Conservation (phyloP, 1,140 invertebrate genomes). For the Trigoniulus corallinus region DNA sequence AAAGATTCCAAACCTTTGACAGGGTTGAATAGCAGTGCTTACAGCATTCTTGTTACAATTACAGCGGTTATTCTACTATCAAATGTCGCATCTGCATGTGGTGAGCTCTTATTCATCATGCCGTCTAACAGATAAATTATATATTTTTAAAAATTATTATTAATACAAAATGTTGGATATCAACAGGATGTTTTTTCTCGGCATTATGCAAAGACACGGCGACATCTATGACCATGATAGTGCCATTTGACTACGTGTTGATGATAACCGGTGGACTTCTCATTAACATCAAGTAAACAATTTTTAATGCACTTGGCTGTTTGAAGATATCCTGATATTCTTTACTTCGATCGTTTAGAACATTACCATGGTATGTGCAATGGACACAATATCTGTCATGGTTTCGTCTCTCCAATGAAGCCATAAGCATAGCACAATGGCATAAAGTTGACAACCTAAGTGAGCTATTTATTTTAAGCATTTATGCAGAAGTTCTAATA, state of each 20-base stretch:
- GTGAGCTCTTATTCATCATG: too few relatives aligned
- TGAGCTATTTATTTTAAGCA: too few relatives aligned
- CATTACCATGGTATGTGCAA: conserved; percentile 13
- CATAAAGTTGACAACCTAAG: too few relatives aligned
- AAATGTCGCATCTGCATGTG: neutral
- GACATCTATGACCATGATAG: neutral
- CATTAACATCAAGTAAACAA: neutral
- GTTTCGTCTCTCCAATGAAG: neutral
- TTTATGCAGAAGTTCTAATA: too few relatives aligned
- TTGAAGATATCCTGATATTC: neutral
- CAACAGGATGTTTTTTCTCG: neutral
- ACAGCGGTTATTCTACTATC: neutral
- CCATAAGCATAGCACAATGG: neutral
- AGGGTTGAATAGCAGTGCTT: neutral
- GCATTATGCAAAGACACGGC: neutral
- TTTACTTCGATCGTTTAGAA: conserved; percentile 28
- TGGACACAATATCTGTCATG: neutral
- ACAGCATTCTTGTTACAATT: neutral
- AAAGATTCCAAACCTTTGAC: neutral
- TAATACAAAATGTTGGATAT: neutral
- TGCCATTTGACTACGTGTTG: neutral
- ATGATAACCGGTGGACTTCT: neutral
- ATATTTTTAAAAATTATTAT: too few relatives aligned
- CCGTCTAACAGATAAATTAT: too few relatives aligned
- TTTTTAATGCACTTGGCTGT: neutral